A percentile compares a stretch with the other conserved stretches of the same genome.
Evolutionary conservation across 92 coral and sea anemone species (phyloP).

Genomic region (Phenganax marumi): DNA sequence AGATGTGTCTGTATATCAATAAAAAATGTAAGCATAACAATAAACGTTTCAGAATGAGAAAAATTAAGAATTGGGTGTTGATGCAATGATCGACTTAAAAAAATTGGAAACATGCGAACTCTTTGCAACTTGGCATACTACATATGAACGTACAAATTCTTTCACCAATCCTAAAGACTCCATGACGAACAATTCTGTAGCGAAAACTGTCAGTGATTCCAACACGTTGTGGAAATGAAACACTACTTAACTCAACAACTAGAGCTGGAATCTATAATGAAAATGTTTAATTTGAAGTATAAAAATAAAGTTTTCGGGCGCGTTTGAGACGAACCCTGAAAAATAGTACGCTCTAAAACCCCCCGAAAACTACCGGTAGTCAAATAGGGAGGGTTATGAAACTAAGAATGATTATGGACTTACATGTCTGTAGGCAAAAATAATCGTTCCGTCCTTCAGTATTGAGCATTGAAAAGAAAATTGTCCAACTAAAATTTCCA

Average conservation of each 20-base stretch:
- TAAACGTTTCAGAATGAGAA: background rate
- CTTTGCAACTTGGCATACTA: background rate
- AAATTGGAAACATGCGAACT: background rate
- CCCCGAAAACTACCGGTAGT: background rate
- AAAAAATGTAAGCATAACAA: background rate
- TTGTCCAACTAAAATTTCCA: constrained; percentile 47
- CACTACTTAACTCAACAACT: constrained; percentile 12
- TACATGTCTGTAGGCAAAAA: constrained; percentile 75
- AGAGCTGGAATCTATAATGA: constrained; percentile 21
- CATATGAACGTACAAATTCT: constrained; percentile 1
- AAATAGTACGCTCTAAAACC: background rate
- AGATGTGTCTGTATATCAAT: constrained; percentile 30
- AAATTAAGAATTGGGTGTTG: no score
- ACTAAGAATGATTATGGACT: constrained; percentile 24
- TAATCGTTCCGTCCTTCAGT: constrained; percentile 70
- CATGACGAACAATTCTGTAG: background rate
- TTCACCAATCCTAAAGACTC: background rate
- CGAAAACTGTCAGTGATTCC: constrained; percentile 25
- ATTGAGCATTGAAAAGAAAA: constrained; percentile 86
- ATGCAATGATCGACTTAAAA: no score
- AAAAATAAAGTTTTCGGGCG: background rate
- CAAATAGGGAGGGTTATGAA: background rate
- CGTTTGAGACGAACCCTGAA: background rate
- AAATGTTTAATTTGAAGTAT: background rate
- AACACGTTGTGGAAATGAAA: constrained; percentile 24